Evolutionary conservation across 2,113 vertebrate genomes (phyloP).

Genomic region (Epinephelus lanceolatus): DNA sequence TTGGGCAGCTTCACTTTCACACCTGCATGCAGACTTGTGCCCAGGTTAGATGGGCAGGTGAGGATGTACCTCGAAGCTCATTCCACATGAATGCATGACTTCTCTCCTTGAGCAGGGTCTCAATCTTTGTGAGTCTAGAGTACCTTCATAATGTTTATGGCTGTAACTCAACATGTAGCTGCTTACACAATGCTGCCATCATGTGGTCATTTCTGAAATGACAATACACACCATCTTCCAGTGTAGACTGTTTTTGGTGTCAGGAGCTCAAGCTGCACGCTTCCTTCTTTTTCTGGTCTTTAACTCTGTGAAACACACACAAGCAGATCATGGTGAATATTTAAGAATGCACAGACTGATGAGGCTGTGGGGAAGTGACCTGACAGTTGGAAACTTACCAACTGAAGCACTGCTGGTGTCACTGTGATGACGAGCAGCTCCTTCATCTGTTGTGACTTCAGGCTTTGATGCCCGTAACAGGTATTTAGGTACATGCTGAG

Average conservation of each 20-base stretch:
- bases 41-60: too few relatives aligned
- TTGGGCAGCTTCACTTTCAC: too few relatives aligned
- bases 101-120: too few relatives aligned
- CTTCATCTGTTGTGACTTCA: neutral
- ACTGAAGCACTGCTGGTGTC: neutral
- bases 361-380: fast-evolving
- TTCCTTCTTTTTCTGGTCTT: conserved; percentile 36
- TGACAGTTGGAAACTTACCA: conserved; percentile 35
- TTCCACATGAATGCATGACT: too few relatives aligned
- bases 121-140: too few relatives aligned
- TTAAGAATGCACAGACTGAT: neutral
- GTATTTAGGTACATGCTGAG: conserved; percentile 72
- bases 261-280: conserved; percentile 17
- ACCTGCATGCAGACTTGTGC: too few relatives aligned
- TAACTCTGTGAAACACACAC: conserved; percentile 25
- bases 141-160: neutral
- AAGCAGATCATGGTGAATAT: neutral
- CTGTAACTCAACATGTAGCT: neutral
- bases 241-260: neutral
- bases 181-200: conserved; percentile 45
- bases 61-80: too few relatives aligned
- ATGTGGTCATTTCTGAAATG: conserved; percentile 13
- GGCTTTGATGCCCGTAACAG: conserved; percentile 44
- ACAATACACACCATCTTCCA: neutral
- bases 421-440: neutral